Evolutionary conservation across 2,888 invertebrate species (phyloP), one percentile per base, ranked within the genome.

Genomic region (Amblyteles armatorius): DNA sequence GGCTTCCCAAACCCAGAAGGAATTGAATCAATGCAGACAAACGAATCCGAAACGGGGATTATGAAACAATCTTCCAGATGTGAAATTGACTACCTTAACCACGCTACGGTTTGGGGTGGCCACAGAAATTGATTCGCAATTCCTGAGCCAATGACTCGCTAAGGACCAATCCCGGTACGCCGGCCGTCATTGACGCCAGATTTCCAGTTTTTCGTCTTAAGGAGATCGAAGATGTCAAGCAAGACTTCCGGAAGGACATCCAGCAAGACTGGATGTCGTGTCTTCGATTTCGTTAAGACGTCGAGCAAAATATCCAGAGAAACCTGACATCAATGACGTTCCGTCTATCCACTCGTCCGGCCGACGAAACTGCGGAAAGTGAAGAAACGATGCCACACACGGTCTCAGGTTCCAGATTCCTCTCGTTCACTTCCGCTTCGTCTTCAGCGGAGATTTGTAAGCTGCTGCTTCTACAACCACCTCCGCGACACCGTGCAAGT

Each of bases 401-500:
- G 55, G 55, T 11, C 11, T 22, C 26, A 11, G 19, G 57, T 22
- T 22, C 22, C 33, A 7, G 50, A 52, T 71, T 72, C 9, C 19
- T 57, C n/a, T 36, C 19, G 3, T 72, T 19, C 29, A 33, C 55
- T 50, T 33, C 19, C 19, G 52, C 19, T 72, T 36, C 22, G 19
- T 55, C 55, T 26, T n/a, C 72, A 19, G 22, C 40, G 11, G 7
- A 52, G 55, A 72, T 57, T 22, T 72, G 72, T 72, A 19, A 16
- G 22, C 33, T n/a, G 19, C 33, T 3, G 22, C n/a, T 55, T 6
- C 40, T 3, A 16, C 16, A 36, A 40, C 72, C 55, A 57, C 22
- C 36, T 52, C 72, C 22, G 72, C 52, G 55, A 72, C 72, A 40
- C 19, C 55, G 33, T 52, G n/a, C 50, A 26, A 71, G 71, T 71